Percentiles rank a stretch among this genome's conserved stretches.
Conservation (phyloP, 2,113 vertebrate genomes). For the Hiodon tergisus region DNA sequence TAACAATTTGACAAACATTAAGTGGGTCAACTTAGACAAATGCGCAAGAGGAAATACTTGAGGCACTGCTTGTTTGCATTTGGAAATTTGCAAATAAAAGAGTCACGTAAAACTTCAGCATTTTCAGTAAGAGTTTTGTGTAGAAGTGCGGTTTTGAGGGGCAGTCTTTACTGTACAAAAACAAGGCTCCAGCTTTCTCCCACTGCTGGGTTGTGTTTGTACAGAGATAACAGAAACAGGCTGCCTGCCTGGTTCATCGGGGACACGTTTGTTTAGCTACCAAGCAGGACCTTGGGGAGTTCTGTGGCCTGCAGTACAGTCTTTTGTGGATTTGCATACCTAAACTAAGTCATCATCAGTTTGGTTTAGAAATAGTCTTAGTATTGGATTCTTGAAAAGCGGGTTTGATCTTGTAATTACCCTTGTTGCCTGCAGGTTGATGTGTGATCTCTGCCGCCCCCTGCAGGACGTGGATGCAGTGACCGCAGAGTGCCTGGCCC, state of each 20-base stretch:
- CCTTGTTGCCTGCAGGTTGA: background rate
- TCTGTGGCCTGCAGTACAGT: constrained; percentile 14
- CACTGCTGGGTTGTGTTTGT: constrained; percentile 25
- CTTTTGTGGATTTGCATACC: constrained; percentile 38
- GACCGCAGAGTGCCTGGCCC: constrained; percentile 59
- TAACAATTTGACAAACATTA: background rate
- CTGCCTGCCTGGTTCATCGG: constrained; percentile 25
- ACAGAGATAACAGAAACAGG: constrained; percentile 26
- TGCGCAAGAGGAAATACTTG: background rate
- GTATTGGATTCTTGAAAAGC: constrained; percentile 17
- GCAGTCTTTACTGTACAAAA: constrained; percentile 1
- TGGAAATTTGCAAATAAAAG: background rate
- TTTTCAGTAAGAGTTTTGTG: background rate
- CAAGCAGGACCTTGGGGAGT: background rate
- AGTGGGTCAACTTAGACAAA: background rate
- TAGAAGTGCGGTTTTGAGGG: background rate
- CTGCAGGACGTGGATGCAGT: constrained; percentile 59
- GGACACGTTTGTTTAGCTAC: constrained; percentile 21
- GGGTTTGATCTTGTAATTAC: constrained; percentile 38
- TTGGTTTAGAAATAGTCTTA: constrained; percentile 18
- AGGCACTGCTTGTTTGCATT: constrained; percentile 7
- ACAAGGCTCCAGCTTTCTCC: constrained; percentile 23
- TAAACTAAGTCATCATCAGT: constrained; percentile 42
- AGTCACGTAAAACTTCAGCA: background rate
- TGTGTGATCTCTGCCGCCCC: constrained; percentile 33